A percentile compares a stretch with the other conserved stretches of the same genome.
phyloP scores from a whole-genome alignment of 2,888 invertebrate genomes.

The Nomada ferruginata region DNA sequence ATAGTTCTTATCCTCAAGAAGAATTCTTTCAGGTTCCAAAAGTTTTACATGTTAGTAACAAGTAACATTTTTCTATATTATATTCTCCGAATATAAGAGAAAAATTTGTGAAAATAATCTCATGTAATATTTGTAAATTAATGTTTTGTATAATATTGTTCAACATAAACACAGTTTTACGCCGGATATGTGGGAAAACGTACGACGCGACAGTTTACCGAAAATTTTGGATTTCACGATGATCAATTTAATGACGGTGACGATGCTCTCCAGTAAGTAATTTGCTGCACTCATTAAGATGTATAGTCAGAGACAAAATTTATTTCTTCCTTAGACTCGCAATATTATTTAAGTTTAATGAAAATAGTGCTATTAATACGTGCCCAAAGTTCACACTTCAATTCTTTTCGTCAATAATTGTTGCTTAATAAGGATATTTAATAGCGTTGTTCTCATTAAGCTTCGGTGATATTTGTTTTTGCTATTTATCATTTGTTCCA shows the following conservation, averaged over 20 bases:
- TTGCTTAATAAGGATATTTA: no score
- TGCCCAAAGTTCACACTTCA: no score
- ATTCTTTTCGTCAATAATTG: no score
- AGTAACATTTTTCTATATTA: slow-evolving; percentile 19
- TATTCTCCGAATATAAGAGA: background rate
- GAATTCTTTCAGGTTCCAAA: slow-evolving; percentile 65
- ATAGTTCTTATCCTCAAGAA: slow-evolving; percentile 26
- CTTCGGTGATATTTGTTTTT: no score
- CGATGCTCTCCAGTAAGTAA: slow-evolving; percentile 85
- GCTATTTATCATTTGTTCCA: background rate
- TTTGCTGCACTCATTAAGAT: background rate
- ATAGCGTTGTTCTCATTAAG: no score
- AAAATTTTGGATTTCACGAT: slow-evolving; percentile 87
- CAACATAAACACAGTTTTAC: slow-evolving; percentile 65
- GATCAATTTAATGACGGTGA: slow-evolving; percentile 88
- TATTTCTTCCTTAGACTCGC: no score
- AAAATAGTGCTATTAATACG: no score
- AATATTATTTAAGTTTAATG: no score
- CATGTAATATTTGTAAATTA: background rate
- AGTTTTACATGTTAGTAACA: slow-evolving; percentile 46
- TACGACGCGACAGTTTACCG: slow-evolving; percentile 87
- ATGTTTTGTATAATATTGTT: slow-evolving; percentile 21
- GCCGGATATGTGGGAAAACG: slow-evolving; percentile 87
- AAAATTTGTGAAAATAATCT: background rate
- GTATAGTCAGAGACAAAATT: background rate